These are phyloP conservation scores for Drosophila ambigua DNA, from an alignment of 1,140 invertebrate species.

Conservation along the genomic window DNA sequence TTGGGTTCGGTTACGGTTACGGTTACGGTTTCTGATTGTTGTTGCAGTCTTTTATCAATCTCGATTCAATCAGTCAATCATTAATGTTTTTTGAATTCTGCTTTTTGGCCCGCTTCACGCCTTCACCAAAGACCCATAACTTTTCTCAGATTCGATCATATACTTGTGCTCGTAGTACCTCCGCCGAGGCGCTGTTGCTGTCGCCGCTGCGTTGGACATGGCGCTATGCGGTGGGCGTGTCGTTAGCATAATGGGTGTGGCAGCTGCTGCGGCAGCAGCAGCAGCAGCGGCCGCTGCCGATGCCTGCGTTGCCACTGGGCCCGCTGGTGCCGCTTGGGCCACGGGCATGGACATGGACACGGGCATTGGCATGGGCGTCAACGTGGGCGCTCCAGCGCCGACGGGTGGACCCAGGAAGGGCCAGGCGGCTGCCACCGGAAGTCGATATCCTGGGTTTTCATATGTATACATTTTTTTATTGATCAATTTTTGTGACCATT, in stretches of 20 bases:
- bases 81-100: constrained; percentile 74
- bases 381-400: constrained; percentile 84
- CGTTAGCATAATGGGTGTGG: constrained; percentile 83
- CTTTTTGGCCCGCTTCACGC: constrained; percentile 49
- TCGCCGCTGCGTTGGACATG: constrained; percentile 71
- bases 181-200: constrained; percentile 85
- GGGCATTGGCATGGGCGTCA: constrained; percentile 83
- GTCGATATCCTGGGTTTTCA: constrained; percentile 85
- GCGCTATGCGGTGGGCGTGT: constrained; percentile 75
- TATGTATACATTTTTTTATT: constrained; percentile 21
- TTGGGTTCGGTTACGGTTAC: constrained; percentile 4
- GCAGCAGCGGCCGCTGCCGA: constrained; percentile 84
- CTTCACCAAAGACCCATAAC: constrained; percentile 36
- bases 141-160: constrained; percentile 4
- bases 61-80: constrained; percentile 19
- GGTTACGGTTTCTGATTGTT: constrained; percentile 20
- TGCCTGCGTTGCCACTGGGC: constrained; percentile 27
- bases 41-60: constrained; percentile 31
- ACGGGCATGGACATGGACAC: constrained; percentile 52
- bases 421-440: constrained; percentile 84
- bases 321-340: constrained; percentile 83
- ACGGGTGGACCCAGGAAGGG: constrained; percentile 84
- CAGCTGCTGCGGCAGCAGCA: constrained; percentile 84
- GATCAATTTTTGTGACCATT: constrained; percentile 20
- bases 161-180: constrained; percentile 74